Percentiles rank a stretch among this genome's conserved stretches.
These are phyloP conservation scores for Biston stratarius DNA, from an alignment of 2,888 invertebrate genomes.

Conservation along the genomic window DNA sequence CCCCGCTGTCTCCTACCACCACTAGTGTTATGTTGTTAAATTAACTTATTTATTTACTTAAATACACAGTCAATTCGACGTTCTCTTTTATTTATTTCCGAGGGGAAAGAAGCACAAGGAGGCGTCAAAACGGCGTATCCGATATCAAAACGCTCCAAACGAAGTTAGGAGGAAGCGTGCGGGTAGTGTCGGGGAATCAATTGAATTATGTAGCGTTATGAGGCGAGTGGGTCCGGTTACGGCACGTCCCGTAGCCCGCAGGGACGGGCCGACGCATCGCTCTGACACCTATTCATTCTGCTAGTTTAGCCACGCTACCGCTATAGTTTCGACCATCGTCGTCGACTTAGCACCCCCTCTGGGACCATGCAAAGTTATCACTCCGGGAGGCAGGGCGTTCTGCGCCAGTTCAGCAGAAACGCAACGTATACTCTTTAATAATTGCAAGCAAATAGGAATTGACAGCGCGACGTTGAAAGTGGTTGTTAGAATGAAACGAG, in stretches of 20 bases:
- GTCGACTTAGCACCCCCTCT: conserved; percentile 47
- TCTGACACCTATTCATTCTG: conserved; percentile 81
- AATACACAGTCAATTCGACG: conserved; percentile 60
- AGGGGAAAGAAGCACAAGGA: conserved; percentile 74
- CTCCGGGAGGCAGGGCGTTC: conserved; percentile 50
- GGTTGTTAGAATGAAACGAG: conserved; percentile 76
- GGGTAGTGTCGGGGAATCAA: conserved; percentile 85
- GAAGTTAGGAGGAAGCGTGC: conserved; percentile 83
- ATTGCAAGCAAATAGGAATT: conserved; percentile 83
- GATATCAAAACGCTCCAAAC: conserved; percentile 85
- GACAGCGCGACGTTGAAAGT: conserved; percentile 78
- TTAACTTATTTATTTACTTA: conserved; percentile 70
- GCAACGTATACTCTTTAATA: conserved; percentile 65
- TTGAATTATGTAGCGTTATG: conserved; percentile 85
- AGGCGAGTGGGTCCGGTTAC: conserved; percentile 80
- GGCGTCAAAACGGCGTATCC: conserved; percentile 82
- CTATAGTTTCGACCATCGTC: conserved; percentile 50
- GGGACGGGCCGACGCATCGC: conserved; percentile 70
- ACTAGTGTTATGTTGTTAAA: conserved; percentile 71
- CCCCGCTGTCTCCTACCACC: conserved; percentile 74
- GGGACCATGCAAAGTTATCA: conserved; percentile 38
- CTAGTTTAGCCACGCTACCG: conserved; percentile 66
- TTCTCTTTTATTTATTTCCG: conserved; percentile 62
- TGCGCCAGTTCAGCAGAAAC: conserved; percentile 34
- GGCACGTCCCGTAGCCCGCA: conserved; percentile 73